These are phyloP conservation scores for Diglossa cyanea DNA, from an alignment of 2,797 vertebrate genomes.

Conservation along the genomic window DNA sequence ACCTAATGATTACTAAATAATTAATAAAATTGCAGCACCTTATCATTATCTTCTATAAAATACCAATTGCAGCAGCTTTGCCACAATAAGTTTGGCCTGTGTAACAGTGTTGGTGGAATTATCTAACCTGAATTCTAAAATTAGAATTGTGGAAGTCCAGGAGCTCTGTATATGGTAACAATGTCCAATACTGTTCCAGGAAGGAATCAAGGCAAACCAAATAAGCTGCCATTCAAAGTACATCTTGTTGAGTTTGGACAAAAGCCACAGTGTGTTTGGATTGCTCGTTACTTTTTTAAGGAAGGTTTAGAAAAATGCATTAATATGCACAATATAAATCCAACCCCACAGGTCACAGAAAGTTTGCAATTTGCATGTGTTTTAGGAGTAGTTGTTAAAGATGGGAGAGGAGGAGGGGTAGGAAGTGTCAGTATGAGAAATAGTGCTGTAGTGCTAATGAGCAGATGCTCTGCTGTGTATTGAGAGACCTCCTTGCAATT, in stretches of 20 bases:
- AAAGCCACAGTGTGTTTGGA: constrained; percentile 7
- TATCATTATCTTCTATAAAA: background rate
- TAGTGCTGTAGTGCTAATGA: constrained; percentile 67
- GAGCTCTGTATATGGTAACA: background rate
- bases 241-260: background rate
- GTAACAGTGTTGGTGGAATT: background rate
- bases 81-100: background rate
- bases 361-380: constrained; percentile 35
- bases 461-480: constrained; percentile 69
- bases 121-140: background rate
- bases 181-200: background rate
- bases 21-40: background rate
- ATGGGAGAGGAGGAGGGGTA: constrained; percentile 44
- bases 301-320: constrained; percentile 18
- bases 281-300: background rate
- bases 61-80: background rate
- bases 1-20: background rate
- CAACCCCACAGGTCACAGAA: constrained; percentile 40
- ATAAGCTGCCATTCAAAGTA: background rate
- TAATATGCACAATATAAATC: constrained; percentile 34
- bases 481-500: constrained; percentile 67
- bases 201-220: background rate
- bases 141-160: background rate
- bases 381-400: constrained; percentile 57
- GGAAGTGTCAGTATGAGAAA: constrained; percentile 64